These are phyloP conservation scores for Thumatha senex DNA, from an alignment of 2,888 invertebrate genomes.

Conservation along the genomic window DNA sequence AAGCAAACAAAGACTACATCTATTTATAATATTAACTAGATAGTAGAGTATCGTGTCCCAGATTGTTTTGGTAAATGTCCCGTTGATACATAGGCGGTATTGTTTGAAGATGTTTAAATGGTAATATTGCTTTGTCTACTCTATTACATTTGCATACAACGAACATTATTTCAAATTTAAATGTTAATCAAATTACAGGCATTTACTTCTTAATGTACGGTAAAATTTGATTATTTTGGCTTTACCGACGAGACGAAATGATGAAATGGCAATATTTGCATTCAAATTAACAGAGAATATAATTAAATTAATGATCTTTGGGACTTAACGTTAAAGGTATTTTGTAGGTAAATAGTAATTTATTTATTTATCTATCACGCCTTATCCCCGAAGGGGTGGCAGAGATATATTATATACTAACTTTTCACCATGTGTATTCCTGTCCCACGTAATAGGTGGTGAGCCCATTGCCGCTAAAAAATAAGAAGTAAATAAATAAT, in stretches of 20 bases:
- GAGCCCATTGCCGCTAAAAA: too few relatives aligned
- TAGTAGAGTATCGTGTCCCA: constrained; percentile 11
- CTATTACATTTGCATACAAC: constrained; percentile 37
- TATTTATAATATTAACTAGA: constrained; percentile 10
- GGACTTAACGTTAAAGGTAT: neutral
- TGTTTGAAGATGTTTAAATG: constrained; percentile 40
- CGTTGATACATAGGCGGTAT: constrained; percentile 34
- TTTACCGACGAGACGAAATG: neutral
- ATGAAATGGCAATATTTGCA: constrained; percentile 2
- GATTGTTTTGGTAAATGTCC: constrained; percentile 31
- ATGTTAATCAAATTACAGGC: constrained; percentile 38
- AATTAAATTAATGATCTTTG: neutral
- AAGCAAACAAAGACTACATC: constrained; percentile 8
- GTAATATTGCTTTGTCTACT: constrained; percentile 38
- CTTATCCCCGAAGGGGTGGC: too few relatives aligned
- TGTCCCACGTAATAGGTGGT: too few relatives aligned
- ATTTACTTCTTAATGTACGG: constrained; percentile 32
- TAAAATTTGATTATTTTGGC: constrained; percentile 17
- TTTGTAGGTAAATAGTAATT: too few relatives aligned
- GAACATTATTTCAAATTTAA: constrained; percentile 36
- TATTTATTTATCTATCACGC: too few relatives aligned
- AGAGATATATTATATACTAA: too few relatives aligned
- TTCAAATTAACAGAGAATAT: neutral
- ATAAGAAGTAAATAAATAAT: too few relatives aligned
- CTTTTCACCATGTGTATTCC: too few relatives aligned